A percentile compares a stretch with the other conserved stretches of the same genome.
These are phyloP conservation scores for Forpus xanthops DNA, from an alignment of 2,797 vertebrate genomes.

Conservation along the genomic window DNA sequence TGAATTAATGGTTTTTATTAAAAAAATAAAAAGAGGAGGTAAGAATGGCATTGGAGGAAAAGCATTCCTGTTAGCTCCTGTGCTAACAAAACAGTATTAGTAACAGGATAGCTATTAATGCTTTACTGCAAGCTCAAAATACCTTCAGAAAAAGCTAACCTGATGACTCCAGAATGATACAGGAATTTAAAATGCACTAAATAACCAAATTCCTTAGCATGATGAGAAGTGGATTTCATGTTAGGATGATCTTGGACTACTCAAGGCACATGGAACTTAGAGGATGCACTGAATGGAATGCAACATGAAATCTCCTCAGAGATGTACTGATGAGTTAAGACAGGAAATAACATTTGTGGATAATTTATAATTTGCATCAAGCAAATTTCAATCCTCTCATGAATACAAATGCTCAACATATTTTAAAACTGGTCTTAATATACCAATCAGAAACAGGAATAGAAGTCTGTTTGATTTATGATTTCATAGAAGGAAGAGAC, in stretches of 20 bases:
- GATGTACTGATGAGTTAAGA: background rate
- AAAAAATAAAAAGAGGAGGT: background rate
- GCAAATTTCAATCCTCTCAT: background rate
- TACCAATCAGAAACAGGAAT: background rate
- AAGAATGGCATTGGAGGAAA: background rate
- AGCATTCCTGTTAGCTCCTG: background rate
- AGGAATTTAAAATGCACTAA: background rate
- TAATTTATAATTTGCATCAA: background rate
- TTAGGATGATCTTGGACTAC: background rate
- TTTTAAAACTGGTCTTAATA: background rate
- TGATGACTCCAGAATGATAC: background rate
- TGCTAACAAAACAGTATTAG: background rate
- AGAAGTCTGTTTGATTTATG: background rate
- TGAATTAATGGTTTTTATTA: constrained; percentile 17
- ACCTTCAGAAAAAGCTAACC: background rate
- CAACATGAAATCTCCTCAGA: background rate
- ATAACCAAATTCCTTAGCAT: background rate
- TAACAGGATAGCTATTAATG: background rate
- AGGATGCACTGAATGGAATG: background rate
- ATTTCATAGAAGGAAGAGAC: background rate
- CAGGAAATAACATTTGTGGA: background rate
- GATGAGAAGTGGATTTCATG: background rate
- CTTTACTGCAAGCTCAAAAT: background rate
- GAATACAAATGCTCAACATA: background rate
- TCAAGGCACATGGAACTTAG: background rate